phyloP scores from a whole-genome alignment of 2,888 invertebrate species.

The Seira musarum region DNA sequence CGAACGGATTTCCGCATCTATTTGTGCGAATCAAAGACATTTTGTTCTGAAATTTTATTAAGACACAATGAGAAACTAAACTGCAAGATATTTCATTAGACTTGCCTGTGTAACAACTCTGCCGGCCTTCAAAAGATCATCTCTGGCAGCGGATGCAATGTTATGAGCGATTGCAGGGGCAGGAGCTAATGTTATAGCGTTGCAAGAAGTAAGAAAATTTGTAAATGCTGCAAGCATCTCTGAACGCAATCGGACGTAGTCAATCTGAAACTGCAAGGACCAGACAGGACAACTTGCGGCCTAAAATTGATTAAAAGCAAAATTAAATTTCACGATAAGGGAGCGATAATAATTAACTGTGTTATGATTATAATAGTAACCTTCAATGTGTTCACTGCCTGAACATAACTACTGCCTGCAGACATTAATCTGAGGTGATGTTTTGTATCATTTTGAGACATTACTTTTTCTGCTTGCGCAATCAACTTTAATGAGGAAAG shows the following conservation, averaged over 20 bases:
- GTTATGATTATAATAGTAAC: too few relatives aligned
- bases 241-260: slow-evolving; percentile 83
- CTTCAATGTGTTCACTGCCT: slow-evolving; percentile 78
- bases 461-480: slow-evolving; percentile 72
- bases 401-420: slow-evolving; percentile 78
- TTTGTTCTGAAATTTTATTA: neutral
- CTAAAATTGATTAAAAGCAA: slow-evolving; percentile 71
- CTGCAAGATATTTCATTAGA: slow-evolving; percentile 14
- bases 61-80: neutral
- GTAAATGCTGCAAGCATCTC: slow-evolving; percentile 81
- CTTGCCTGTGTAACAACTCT: slow-evolving; percentile 82
- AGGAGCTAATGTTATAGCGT: slow-evolving; percentile 88
- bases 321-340: neutral
- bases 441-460: slow-evolving; percentile 65
- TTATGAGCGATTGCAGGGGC: slow-evolving; percentile 93
- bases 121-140: slow-evolving; percentile 85
- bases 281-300: slow-evolving; percentile 80
- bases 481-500: slow-evolving; percentile 81
- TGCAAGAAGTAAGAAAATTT: slow-evolving; percentile 81
- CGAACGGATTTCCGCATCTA: slow-evolving; percentile 82
- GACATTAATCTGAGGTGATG: slow-evolving; percentile 72
- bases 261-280: slow-evolving; percentile 82
- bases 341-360: too few relatives aligned
- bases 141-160: slow-evolving; percentile 81
- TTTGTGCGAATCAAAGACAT: too few relatives aligned